phyloP scores from a whole-genome alignment of 1,140 invertebrate species.

The Odontomachus brunneus region DNA sequence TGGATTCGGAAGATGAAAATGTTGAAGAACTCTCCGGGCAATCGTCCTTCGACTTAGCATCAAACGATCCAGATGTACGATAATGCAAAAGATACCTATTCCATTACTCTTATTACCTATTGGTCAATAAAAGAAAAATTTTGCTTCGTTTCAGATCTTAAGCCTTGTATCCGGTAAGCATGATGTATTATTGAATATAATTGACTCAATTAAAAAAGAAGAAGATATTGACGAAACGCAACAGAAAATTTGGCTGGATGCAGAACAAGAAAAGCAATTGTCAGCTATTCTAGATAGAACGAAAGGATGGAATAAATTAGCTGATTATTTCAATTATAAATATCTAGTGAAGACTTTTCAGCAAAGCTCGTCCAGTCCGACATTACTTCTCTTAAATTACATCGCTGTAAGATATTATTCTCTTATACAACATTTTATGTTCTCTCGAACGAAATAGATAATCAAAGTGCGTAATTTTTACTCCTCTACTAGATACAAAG shows the following conservation, averaged over 20 bases:
- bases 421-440: background rate
- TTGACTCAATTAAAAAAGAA: slow-evolving; percentile 52
- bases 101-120: slow-evolving; percentile 25
- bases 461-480: background rate
- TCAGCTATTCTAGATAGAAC: slow-evolving; percentile 78
- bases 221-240: slow-evolving; percentile 61
- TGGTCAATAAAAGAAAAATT: slow-evolving; percentile 24
- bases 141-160: slow-evolving; percentile 69
- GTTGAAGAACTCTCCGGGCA: slow-evolving; percentile 66
- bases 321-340: slow-evolving; percentile 76
- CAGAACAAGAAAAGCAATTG: slow-evolving; percentile 72
- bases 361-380: slow-evolving; percentile 67
- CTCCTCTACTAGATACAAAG: slow-evolving; percentile 52
- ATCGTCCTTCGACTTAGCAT: slow-evolving; percentile 80
- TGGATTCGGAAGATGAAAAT: slow-evolving; percentile 72
- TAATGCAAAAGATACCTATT: background rate
- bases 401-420: slow-evolving; percentile 70
- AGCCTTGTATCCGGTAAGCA: slow-evolving; percentile 59
- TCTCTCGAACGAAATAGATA: background rate
- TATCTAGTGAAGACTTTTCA: slow-evolving; percentile 73
- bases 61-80: slow-evolving; percentile 78
- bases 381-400: slow-evolving; percentile 71
- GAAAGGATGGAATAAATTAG: slow-evolving; percentile 80
- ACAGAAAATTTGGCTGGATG: slow-evolving; percentile 61
- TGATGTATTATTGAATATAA: background rate